phyloP scores from a whole-genome alignment of 2,113 vertebrate species.

The Scomber scombrus region DNA sequence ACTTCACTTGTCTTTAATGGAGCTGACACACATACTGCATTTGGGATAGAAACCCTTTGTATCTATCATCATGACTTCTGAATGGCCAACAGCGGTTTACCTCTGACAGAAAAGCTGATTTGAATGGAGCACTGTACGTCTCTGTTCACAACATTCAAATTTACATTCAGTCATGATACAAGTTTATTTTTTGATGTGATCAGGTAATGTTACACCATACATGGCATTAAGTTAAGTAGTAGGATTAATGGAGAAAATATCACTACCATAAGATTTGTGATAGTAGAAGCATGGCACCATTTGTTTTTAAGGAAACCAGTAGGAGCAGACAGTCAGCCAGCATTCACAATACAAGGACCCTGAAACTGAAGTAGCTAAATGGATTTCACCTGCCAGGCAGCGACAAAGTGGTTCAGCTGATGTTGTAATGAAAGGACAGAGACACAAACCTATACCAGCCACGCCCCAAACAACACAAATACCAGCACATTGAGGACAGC shows the following conservation, averaged over 20 bases:
- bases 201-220: no score
- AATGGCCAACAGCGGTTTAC: not conserved
- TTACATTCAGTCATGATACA: not conserved
- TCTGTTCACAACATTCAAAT: not conserved
- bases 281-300: no score
- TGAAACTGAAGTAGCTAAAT: no score
- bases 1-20: not conserved
- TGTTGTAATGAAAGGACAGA: slow-evolving; percentile 13
- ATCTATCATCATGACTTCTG: not conserved
- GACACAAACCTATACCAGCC: not conserved
- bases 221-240: no score
- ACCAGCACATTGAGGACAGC: slow-evolving; percentile 4
- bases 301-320: no score
- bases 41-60: not conserved
- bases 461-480: slow-evolving; percentile 10
- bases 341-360: no score
- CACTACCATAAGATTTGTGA: no score
- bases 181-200: no score
- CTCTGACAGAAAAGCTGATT: not conserved
- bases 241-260: no score
- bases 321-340: no score
- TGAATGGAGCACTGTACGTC: not conserved
- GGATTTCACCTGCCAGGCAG: not conserved
- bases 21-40: not conserved
- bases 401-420: slow-evolving; percentile 21